A percentile compares a stretch with the other conserved stretches of the same genome.
phyloP scores from a whole-genome alignment of 2,113 vertebrate species.

The Mixornis gularis region DNA sequence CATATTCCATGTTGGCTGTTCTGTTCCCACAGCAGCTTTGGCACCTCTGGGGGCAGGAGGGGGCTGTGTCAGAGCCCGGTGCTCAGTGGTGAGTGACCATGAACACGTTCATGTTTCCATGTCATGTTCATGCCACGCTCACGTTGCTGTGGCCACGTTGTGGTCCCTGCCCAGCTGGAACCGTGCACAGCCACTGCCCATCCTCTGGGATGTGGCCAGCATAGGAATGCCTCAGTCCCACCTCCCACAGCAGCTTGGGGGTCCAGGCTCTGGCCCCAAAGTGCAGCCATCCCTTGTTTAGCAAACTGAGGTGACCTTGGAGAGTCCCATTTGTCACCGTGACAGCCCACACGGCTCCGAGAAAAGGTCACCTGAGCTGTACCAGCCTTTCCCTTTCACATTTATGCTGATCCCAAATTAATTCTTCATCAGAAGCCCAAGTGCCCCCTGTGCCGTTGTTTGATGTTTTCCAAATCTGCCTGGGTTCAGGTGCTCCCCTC shows the following conservation, averaged over 20 bases:
- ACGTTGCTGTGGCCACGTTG: fast-evolving
- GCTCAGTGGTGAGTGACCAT: fast-evolving
- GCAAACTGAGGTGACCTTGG: background rate
- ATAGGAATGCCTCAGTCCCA: background rate
- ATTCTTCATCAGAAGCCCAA: conserved; percentile 3
- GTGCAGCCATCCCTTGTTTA: background rate
- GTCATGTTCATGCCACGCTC: background rate
- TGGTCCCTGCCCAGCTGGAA: fast-evolving
- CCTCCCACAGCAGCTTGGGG: background rate
- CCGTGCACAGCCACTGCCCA: fast-evolving
- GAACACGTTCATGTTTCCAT: fast-evolving
- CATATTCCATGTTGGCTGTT: fast-evolving
- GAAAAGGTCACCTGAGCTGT: conserved; percentile 48
- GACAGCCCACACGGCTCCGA: background rate
- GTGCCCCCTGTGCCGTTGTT: background rate
- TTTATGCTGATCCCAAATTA: conserved; percentile 31
- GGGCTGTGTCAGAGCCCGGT: background rate
- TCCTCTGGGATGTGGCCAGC: background rate
- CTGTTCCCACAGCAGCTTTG: fast-evolving
- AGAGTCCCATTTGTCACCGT: background rate
- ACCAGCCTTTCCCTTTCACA: conserved; percentile 16
- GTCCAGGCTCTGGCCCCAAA: fast-evolving
- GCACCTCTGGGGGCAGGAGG: background rate
- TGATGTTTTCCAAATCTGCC: background rate
- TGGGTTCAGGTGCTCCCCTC: background rate